Base-by-base conservation (phyloP, 2,888 invertebrate species). In the Tubiluchus corallicola region DNA sequence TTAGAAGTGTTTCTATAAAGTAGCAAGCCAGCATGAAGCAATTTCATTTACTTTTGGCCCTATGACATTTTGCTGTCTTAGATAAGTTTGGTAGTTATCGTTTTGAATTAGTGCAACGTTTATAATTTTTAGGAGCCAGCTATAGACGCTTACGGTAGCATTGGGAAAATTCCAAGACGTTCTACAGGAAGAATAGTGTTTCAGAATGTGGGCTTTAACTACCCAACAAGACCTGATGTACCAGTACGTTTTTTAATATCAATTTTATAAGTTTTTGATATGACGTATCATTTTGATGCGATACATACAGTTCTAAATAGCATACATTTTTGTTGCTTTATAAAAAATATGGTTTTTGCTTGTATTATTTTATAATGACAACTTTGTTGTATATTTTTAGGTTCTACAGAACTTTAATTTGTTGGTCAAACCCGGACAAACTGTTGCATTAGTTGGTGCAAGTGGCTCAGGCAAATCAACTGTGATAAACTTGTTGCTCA, bases 401-500 rank as follows among this genome's bases (percentile, higher is more conserved):
- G 47, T 55, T 15, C 39, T 55, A 3, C 42, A 53, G n/a, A 52
- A 52, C 21, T 48, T 59, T 43, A 50, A 50, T 9, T 45, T 59
- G 17, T 44, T 40, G 3, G 52, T 59, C 2, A 51, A 52, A 17
- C 53, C 54, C 15, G 58, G 58, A 49, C 59, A 17, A 58, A 56
- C 49, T 60, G 53, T 42, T 52, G 49, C 1, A 49, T 52, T 63
- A 29, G 68, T 68, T 3, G 87, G 45, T 65, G 74, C 74, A 2
- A 82, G 82, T 50, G 88, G 88, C 0, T 83, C 83, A 58, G 88
- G 88, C 4, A 88, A 88, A 65, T 83, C 82, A 40, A 90, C 88
- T 0, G 77, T 82, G 42, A 76, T 88, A 46, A 80, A 83, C 57
- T 67, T 90, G 37, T 62, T 88, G 1, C 77, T 83, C 63, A 67